These are phyloP conservation scores for Trochalopteron elliotii DNA, from an alignment of 2,113 vertebrate genomes.

Conservation along the genomic window DNA sequence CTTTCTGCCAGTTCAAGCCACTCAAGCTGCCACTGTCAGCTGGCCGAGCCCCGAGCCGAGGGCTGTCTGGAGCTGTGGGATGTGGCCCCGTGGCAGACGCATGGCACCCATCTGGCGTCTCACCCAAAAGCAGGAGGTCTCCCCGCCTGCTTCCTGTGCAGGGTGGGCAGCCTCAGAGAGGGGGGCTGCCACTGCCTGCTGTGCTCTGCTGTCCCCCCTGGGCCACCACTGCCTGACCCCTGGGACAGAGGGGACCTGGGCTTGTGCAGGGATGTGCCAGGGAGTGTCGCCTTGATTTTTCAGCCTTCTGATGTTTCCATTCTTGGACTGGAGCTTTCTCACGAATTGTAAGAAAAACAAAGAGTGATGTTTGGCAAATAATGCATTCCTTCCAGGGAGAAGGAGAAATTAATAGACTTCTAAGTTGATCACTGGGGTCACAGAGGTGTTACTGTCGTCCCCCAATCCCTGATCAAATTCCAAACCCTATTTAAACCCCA, in stretches of 20 bases:
- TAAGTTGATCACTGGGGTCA: too few species aligned
- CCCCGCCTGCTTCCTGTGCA: accelerated
- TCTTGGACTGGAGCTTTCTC: too few species aligned
- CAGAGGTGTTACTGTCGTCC: too few species aligned
- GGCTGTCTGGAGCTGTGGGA: background rate
- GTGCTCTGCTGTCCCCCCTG: background rate
- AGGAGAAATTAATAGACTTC: too few species aligned
- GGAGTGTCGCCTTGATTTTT: too few species aligned
- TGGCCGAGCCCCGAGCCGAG: background rate
- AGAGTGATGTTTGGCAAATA: too few species aligned
- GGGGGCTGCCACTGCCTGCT: background rate
- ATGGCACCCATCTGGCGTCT: background rate
- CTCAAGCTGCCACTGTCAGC: constrained; percentile 37
- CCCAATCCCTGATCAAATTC: too few species aligned
- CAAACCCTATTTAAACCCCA: too few species aligned
- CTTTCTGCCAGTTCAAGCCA: constrained; percentile 38
- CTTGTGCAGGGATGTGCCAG: accelerated
- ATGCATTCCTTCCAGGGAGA: too few species aligned
- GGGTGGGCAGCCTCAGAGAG: background rate
- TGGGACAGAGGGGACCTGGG: accelerated
- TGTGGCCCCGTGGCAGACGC: background rate
- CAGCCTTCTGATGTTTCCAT: too few species aligned
- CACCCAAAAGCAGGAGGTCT: background rate
- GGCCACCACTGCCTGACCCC: background rate
- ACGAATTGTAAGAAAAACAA: too few species aligned